Base-by-base conservation (phyloP, 2,797 vertebrate species). In the Pteropus rufus region DNA sequence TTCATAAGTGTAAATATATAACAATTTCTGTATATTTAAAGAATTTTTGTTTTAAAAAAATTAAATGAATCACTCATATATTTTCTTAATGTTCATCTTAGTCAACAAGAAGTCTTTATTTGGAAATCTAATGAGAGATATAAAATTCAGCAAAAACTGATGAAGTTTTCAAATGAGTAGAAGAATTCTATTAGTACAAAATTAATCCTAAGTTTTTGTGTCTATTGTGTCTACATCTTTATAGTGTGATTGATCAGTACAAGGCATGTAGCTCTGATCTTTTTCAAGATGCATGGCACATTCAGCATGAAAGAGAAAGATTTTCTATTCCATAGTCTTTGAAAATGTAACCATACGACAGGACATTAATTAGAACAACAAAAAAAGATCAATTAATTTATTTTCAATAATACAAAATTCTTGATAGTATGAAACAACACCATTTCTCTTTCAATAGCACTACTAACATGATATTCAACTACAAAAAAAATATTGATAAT, bases 41-140 rank as follows among this genome's bases (percentile, higher is more conserved):
- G 39, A 85, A 16, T 34, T 24, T 86, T 73, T 49, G 7, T 76
- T 83, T 75, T 81, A 77, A 93, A 97, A 91, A 98, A 98, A 98
- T 98, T 98, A 97, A 97, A 98, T 95, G 3, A 39, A 97, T 98
- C 84, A 97, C 49, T 98, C 97, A 96, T 72, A 19, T 72, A 52
- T 92, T 88, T 93, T 94, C 39, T 79, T 96, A 97, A 64, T 94
- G 96, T 91, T 97, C 79, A 80, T 98, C 96, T 96, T 97, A 84
- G 94, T 96, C 93, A 97, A 94, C 1, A 58, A 94, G 95, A 94
- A 62, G 10, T 29, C 93, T 97, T 96, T 93, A 97, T 97, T 98
- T 97, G 93, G 60, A 89, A 96, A 65, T 26, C 44, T 23, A 10
- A 41, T 94, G 85, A 41, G 93, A 98, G 98, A 97, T 91, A 94